phyloP scores from a whole-genome alignment of 1,140 invertebrate genomes.

The Drosophila eugracilis region DNA sequence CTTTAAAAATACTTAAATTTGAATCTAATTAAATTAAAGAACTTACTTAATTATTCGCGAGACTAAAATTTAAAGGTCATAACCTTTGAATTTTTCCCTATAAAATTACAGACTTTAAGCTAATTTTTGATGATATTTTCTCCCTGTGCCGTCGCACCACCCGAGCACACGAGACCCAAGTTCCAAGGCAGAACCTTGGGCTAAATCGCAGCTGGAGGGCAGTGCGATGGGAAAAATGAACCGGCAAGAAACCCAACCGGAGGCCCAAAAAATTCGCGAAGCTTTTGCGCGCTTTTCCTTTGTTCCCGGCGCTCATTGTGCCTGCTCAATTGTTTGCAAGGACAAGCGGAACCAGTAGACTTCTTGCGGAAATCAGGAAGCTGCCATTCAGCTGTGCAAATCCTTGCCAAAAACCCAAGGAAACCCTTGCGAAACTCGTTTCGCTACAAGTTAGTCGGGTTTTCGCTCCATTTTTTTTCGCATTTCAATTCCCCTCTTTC shows the following conservation, averaged over 20 bases:
- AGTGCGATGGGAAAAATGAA: background rate
- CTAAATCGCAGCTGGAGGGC: constrained; percentile 37
- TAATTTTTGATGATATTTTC: constrained; percentile 5
- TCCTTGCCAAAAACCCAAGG: constrained; percentile 32
- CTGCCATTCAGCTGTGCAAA: constrained; percentile 2
- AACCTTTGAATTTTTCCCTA: too few relatives aligned
- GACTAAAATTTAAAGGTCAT: too few relatives aligned
- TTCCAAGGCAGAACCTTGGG: constrained; percentile 3
- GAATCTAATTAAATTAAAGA: too few relatives aligned
- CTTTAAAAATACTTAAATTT: too few relatives aligned
- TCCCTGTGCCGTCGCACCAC: constrained; percentile 14
- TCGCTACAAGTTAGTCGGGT: constrained; percentile 30
- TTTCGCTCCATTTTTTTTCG: background rate
- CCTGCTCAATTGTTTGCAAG: constrained; percentile 44
- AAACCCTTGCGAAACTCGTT: constrained; percentile 32
- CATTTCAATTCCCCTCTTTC: background rate
- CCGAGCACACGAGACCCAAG: constrained; percentile 7
- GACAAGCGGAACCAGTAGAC: constrained; percentile 18
- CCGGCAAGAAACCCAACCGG: background rate
- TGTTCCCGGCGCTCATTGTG: constrained; percentile 31
- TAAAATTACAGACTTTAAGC: background rate
- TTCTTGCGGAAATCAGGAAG: constrained; percentile 16
- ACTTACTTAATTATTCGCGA: too few relatives aligned
- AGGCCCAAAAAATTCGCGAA: constrained; percentile 25
- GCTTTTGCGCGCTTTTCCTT: constrained; percentile 52